Evolutionary conservation across 2,113 vertebrate species (phyloP).

Genomic region (Dasyornis broadbenti): DNA sequence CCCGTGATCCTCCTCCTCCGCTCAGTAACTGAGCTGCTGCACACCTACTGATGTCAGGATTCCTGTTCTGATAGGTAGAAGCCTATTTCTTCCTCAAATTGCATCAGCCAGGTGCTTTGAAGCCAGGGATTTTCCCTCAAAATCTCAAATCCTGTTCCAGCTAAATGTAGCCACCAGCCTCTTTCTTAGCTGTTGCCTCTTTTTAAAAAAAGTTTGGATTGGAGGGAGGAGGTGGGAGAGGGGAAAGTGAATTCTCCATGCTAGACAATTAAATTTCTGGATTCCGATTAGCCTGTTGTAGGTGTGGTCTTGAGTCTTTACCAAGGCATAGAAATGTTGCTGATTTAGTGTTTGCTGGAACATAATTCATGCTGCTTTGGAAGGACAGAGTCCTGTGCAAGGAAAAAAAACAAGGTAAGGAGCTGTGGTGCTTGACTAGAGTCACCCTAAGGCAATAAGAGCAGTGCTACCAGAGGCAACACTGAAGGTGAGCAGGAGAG

Average conservation of each 20-base stretch:
- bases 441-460: neutral
- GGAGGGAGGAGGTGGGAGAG: neutral
- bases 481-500: neutral
- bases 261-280: neutral
- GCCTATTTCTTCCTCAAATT: slow-evolving; percentile 33
- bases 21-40: neutral
- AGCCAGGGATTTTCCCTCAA: slow-evolving; percentile 47
- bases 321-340: neutral
- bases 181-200: neutral
- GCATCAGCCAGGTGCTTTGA: slow-evolving; percentile 38
- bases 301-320: neutral
- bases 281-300: neutral
- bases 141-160: slow-evolving; percentile 43
- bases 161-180: slow-evolving; percentile 14
- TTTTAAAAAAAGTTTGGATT: neutral
- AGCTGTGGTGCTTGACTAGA: neutral
- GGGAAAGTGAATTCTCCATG: neutral
- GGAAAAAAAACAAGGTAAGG: neutral
- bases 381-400: neutral
- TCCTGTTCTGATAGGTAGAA: slow-evolving; percentile 10
- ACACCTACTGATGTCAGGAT: neutral
- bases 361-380: neutral
- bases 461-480: neutral
- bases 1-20: neutral
- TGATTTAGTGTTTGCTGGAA: neutral